These are phyloP conservation scores for Drosophila auraria DNA, from an alignment of 1,140 invertebrate species.

Conservation along the genomic window DNA sequence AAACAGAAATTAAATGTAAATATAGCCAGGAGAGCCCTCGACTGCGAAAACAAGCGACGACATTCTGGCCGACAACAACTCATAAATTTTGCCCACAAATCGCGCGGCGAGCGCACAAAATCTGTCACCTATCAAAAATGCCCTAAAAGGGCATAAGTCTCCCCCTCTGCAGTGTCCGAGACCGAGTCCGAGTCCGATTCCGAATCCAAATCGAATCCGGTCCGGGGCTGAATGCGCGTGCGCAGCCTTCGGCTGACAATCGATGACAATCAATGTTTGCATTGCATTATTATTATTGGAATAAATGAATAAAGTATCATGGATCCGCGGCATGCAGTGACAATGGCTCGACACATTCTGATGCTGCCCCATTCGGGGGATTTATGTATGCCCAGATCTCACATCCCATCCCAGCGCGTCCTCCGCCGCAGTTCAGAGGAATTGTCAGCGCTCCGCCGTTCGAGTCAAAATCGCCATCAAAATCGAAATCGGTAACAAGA, in stretches of 20 bases:
- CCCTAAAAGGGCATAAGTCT: slow-evolving; percentile 82
- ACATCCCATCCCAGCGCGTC: slow-evolving; percentile 1
- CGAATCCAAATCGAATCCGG: slow-evolving; percentile 30
- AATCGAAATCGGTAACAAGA: slow-evolving; percentile 83
- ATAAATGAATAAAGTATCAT: slow-evolving; percentile 84
- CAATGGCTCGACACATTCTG: slow-evolving; percentile 73
- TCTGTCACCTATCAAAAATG: slow-evolving; percentile 85
- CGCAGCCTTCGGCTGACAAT: slow-evolving; percentile 70
- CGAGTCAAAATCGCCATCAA: slow-evolving; percentile 82
- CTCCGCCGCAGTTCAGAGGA: slow-evolving; percentile 66
- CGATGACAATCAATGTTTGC: slow-evolving; percentile 84
- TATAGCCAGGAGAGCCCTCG: slow-evolving; percentile 55
- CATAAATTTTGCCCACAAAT: slow-evolving; percentile 80
- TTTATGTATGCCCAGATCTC: slow-evolving; percentile 58
- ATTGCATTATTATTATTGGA: slow-evolving; percentile 85
- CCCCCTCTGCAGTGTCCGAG: background rate
- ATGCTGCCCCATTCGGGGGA: slow-evolving; percentile 50
- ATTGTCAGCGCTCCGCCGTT: slow-evolving; percentile 72
- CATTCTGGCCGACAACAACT: slow-evolving; percentile 63
- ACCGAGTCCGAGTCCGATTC: slow-evolving; percentile 1
- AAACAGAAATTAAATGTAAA: slow-evolving; percentile 74
- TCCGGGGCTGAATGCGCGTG: slow-evolving; percentile 62
- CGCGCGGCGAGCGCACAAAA: slow-evolving; percentile 69
- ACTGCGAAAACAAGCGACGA: slow-evolving; percentile 28
- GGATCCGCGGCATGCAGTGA: slow-evolving; percentile 73